phyloP scores from a whole-genome alignment of 2,797 vertebrate species.

The Phalloptychus januarius region DNA sequence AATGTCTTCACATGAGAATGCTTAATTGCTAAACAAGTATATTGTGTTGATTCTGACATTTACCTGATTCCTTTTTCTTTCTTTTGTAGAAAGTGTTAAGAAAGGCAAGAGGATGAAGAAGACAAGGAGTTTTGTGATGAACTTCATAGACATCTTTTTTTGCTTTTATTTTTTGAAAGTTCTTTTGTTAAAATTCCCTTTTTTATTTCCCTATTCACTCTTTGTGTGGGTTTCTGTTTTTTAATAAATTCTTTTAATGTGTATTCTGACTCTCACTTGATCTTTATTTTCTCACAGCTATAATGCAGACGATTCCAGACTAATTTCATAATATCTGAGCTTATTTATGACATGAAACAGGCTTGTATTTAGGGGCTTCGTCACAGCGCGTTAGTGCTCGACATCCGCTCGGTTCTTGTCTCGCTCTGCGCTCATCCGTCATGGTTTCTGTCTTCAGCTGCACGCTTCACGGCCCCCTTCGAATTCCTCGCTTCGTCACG shows the following conservation, averaged over 20 bases:
- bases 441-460: conserved; percentile 34
- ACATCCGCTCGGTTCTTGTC: conserved; percentile 9
- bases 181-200: background rate
- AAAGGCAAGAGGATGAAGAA: conserved; percentile 72
- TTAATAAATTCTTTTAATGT: conserved; percentile 22
- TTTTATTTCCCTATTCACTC: background rate
- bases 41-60: background rate
- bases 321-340: background rate
- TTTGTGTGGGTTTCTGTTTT: background rate
- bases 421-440: conserved; percentile 32
- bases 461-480: conserved; percentile 41
- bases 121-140: background rate
- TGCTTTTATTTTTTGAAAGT: background rate
- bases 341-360: background rate
- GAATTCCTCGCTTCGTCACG: conserved; percentile 61
- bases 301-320: background rate
- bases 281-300: background rate
- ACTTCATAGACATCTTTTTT: background rate
- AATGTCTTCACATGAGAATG: background rate
- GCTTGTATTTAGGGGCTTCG: background rate
- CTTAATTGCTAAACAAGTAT: background rate
- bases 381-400: conserved; percentile 6
- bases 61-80: background rate
- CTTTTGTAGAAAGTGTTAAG: conserved; percentile 72
- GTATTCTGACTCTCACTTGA: background rate